Conservation (phyloP, 2,888 invertebrate species). For the Catonia carolina region DNA sequence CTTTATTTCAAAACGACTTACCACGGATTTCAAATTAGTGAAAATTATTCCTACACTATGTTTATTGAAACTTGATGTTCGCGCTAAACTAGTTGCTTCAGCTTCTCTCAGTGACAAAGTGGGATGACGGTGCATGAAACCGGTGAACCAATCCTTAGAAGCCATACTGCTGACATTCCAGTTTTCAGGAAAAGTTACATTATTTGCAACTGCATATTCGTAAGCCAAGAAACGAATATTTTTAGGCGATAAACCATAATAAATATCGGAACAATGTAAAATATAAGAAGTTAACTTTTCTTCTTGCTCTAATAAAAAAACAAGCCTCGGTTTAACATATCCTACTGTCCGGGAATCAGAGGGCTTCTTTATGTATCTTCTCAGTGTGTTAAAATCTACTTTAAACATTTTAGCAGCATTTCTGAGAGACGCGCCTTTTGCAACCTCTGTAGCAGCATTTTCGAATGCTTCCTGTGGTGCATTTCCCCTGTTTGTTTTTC, state of each 20-base stretch:
- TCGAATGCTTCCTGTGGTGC: neutral
- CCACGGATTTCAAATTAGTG: neutral
- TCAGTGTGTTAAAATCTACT: neutral
- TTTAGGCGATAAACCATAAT: neutral
- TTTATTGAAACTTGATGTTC: neutral
- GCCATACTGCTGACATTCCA: neutral
- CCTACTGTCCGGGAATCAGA: neutral
- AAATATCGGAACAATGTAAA: neutral
- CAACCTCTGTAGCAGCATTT: neutral
- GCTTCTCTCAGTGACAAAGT: conserved; percentile 1
- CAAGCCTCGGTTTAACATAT: neutral
- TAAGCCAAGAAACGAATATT: neutral
- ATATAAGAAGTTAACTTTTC: neutral
- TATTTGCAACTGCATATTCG: neutral
- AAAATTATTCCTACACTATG: neutral
- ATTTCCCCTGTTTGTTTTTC: neutral
- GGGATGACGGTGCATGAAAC: neutral
- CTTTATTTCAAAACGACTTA: neutral
- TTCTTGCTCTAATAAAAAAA: neutral
- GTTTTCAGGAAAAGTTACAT: neutral
- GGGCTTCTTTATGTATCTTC: neutral
- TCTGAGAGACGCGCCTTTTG: neutral
- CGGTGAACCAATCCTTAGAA: neutral
- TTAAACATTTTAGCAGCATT: neutral
- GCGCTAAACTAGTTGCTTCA: neutral